These are phyloP conservation scores for Automeris io DNA, from an alignment of 2,888 invertebrate species.

Conservation along the genomic window DNA sequence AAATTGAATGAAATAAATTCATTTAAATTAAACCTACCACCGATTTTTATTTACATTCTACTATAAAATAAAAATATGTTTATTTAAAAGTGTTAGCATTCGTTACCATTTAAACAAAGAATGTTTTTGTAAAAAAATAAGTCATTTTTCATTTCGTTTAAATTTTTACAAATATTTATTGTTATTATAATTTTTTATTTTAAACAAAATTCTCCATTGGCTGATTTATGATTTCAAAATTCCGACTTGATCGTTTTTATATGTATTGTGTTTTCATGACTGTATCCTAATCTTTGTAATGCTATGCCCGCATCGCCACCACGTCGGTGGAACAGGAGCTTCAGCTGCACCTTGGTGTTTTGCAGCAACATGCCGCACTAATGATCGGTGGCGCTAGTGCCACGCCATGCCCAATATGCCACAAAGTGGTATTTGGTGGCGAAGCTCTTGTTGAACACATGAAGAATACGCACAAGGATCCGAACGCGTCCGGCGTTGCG, in stretches of 20 bases:
- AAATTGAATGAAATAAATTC: no score
- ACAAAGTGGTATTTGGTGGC: conserved; percentile 94
- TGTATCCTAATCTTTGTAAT: conserved; percentile 62
- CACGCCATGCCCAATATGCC: conserved; percentile 94
- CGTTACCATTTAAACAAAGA: no score
- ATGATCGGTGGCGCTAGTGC: conserved; percentile 94
- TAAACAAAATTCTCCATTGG: conserved; percentile 46
- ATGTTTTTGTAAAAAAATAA: no score
- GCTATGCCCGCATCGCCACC: conserved; percentile 68
- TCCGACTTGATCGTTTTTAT: conserved; percentile 36
- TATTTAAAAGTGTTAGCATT: no score
- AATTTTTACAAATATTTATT: conserved; percentile 2
- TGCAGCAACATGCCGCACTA: conserved; percentile 96
- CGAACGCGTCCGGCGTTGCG: conserved; percentile 91
- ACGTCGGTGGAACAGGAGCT: conserved; percentile 81
- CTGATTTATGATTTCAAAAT: conserved; percentile 42
- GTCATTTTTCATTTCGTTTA: no score
- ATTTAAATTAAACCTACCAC: no score
- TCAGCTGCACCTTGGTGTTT: conserved; percentile 95
- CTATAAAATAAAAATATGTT: no score
- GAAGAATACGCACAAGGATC: conserved; percentile 97
- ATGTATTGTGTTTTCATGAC: conserved; percentile 37
- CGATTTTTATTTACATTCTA: no score
- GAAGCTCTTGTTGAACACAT: conserved; percentile 97
- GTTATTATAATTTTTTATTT: conserved; percentile 21